phyloP scores from a whole-genome alignment of 1,140 invertebrate species.

The Eupeodes corollae region DNA sequence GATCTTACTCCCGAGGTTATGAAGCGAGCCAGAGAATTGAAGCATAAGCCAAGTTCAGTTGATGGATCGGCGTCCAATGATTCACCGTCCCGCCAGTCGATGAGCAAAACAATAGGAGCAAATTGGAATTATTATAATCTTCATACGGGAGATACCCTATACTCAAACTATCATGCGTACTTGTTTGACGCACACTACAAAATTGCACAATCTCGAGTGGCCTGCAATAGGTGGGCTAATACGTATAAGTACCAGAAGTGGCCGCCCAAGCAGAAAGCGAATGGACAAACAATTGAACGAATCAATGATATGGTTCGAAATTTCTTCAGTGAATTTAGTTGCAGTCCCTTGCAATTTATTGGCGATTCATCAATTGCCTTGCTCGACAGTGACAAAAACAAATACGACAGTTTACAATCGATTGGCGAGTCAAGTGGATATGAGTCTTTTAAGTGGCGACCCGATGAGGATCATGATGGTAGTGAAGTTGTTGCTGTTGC shows the following conservation, averaged over 20 bases:
- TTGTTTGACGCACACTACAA: conserved; percentile 68
- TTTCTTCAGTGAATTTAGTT: conserved; percentile 29
- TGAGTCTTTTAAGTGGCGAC: conserved; percentile 63
- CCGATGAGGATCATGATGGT: conserved; percentile 40
- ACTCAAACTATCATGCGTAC: conserved; percentile 71
- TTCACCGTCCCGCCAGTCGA: conserved; percentile 21
- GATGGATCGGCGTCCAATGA: conserved; percentile 3
- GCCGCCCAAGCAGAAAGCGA: conserved; percentile 20
- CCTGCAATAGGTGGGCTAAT: conserved; percentile 61
- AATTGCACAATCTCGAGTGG: conserved; percentile 58
- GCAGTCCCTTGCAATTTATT: conserved; percentile 3
- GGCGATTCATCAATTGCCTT: not conserved
- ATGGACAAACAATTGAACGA: conserved; percentile 23
- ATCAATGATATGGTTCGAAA: conserved; percentile 20
- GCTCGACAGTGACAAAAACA: conserved; percentile 23
- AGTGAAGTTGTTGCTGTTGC: conserved; percentile 13
- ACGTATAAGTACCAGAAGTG: conserved; percentile 34
- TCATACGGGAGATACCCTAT: conserved; percentile 46
- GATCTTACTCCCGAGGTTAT: conserved; percentile 56
- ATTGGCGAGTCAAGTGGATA: conserved; percentile 73
- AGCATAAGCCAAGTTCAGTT: conserved; percentile 15
- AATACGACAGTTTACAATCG: conserved; percentile 53
- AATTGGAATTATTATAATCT: conserved; percentile 43
- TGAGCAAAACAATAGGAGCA: conserved; percentile 35
- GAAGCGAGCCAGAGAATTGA: conserved; percentile 28